Evolutionary conservation across 2,888 invertebrate genomes (phyloP).

Genomic region (Drosophila algonquin): DNA sequence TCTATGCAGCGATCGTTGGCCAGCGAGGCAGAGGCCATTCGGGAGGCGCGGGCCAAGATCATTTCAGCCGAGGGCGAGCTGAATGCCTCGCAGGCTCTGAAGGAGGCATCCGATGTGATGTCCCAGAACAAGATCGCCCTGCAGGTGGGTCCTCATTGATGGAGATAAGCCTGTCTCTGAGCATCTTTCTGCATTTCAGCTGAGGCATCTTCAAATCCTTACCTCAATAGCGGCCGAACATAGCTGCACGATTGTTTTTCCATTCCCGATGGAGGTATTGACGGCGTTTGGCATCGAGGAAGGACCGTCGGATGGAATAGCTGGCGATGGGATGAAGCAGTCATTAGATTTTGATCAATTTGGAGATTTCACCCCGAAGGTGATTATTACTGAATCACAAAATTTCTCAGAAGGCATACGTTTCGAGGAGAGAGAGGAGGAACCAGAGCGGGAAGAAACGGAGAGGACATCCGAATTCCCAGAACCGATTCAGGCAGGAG

Average conservation of each 20-base stretch:
- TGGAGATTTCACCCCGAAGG: neutral
- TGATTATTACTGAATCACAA: neutral
- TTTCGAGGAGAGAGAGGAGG: neutral
- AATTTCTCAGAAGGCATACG: neutral
- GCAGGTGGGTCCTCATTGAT: conserved; percentile 52
- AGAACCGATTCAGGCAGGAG: neutral
- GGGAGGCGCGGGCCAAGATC: conserved; percentile 79
- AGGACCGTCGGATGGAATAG: neutral
- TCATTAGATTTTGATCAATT: neutral
- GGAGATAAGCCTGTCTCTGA: neutral
- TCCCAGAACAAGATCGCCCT: conserved; percentile 68
- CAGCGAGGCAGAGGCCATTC: conserved; percentile 75
- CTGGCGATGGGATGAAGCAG: neutral
- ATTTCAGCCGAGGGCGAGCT: conserved; percentile 79
- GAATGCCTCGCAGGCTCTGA: conserved; percentile 68
- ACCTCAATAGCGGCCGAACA: conserved; percentile 63
- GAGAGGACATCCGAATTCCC: too few relatives aligned
- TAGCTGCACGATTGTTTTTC: conserved; percentile 62
- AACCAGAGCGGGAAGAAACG: neutral
- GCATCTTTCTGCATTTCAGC: conserved; percentile 37
- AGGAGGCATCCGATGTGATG: conserved; percentile 79
- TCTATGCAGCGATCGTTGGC: conserved; percentile 72
- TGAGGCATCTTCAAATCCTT: conserved; percentile 74
- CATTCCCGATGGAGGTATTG: conserved; percentile 72
- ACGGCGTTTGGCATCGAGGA: conserved; percentile 28